These are phyloP conservation scores for Magallana angulata DNA, from an alignment of 1,140 invertebrate genomes.

Conservation along the genomic window DNA sequence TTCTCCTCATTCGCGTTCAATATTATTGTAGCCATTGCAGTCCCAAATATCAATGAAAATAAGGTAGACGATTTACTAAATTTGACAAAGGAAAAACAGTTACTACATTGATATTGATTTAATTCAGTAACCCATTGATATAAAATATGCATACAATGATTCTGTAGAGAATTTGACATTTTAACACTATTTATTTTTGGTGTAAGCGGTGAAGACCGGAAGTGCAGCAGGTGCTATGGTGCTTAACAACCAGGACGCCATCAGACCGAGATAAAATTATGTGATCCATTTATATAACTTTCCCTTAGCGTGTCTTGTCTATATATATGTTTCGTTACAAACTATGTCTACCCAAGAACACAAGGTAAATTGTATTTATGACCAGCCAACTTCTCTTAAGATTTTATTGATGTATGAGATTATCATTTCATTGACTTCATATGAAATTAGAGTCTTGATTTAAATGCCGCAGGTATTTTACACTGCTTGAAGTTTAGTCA, in stretches of 20 bases:
- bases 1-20: slow-evolving; percentile 39
- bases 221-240: slow-evolving; percentile 59
- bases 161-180: slow-evolving; percentile 22
- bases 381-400: neutral
- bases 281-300: slow-evolving; percentile 31
- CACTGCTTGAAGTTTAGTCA: neutral
- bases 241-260: slow-evolving; percentile 56
- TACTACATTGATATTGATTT: too few relatives aligned
- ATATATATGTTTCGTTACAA: neutral
- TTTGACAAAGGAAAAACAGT: too few relatives aligned
- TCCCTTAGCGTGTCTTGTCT: neutral
- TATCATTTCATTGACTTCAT: neutral
- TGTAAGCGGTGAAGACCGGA: slow-evolving; percentile 52
- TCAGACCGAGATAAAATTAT: slow-evolving; percentile 16
- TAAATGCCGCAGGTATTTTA: slow-evolving; percentile 8
- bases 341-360: slow-evolving; percentile 1
- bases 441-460: neutral
- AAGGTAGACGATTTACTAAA: too few relatives aligned
- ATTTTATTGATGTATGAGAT: neutral
- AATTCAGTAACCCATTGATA: too few relatives aligned
- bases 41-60: slow-evolving; percentile 11
- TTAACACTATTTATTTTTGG: neutral
- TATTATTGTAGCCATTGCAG: slow-evolving; percentile 15
- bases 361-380: neutral
- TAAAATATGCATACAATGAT: too few relatives aligned